phyloP scores from a whole-genome alignment of 2,797 vertebrate genomes.

The Cossypha caffra region DNA sequence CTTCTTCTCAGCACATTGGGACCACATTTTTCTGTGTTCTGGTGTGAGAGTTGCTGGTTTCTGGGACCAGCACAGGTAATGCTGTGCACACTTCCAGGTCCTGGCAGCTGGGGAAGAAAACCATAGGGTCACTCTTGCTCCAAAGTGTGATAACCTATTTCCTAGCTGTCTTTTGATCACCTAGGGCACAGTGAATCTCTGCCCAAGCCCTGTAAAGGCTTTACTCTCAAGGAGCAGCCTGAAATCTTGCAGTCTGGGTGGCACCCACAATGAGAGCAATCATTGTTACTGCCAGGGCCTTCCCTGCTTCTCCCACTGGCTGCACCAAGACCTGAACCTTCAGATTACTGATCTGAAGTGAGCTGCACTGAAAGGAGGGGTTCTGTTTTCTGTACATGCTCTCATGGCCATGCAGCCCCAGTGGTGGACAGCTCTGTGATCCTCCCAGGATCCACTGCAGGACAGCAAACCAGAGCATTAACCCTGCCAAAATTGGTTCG shows the following conservation, averaged over 20 bases:
- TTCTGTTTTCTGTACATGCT: background rate
- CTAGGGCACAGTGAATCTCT: background rate
- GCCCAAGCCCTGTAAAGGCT: background rate
- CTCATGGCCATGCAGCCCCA: accelerated
- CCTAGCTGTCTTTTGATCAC: background rate
- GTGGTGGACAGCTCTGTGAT: background rate
- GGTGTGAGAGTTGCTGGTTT: background rate
- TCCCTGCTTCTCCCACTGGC: background rate
- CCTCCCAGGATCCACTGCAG: background rate
- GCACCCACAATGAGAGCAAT: background rate
- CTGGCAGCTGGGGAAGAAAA: background rate
- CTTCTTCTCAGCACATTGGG: background rate
- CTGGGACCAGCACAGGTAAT: background rate
- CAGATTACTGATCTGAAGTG: background rate
- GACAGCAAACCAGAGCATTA: background rate
- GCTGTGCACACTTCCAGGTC: background rate
- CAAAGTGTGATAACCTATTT: background rate
- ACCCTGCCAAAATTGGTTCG: background rate
- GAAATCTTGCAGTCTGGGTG: background rate
- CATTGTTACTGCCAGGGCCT: background rate
- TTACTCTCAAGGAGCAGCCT: background rate
- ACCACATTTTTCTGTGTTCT: background rate
- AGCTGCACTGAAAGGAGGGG: background rate
- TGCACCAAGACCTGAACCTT: background rate
- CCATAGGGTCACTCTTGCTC: background rate